Percentiles rank a stretch among this genome's conserved stretches.
These are phyloP conservation scores for Falcaria lacertinaria DNA, from an alignment of 2,888 invertebrate species.

Conservation along the genomic window DNA sequence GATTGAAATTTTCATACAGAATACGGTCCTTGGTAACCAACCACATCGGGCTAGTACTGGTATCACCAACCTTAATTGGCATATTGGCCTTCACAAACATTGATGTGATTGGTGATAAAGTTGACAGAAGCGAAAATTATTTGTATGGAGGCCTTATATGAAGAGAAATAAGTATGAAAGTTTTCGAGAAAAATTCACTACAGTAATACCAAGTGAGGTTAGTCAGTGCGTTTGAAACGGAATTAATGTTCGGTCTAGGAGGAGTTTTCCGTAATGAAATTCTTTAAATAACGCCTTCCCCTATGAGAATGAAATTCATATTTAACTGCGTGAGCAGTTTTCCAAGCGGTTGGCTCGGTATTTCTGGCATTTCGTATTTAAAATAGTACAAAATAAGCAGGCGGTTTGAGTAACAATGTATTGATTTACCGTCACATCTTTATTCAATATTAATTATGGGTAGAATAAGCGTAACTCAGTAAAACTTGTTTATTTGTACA, in stretches of 20 bases:
- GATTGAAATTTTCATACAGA: too few species aligned
- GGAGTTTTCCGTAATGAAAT: slow-evolving; percentile 73
- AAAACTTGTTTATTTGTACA: too few species aligned
- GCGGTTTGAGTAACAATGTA: too few species aligned
- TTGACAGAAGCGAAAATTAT: slow-evolving; percentile 8
- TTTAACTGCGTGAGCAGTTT: slow-evolving; percentile 57
- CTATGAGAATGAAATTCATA: slow-evolving; percentile 63
- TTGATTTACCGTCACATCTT: too few species aligned
- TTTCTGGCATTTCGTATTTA: background rate
- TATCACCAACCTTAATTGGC: too few species aligned
- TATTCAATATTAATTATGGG: too few species aligned
- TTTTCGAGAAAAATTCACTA: slow-evolving; percentile 59
- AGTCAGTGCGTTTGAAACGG: slow-evolving; percentile 53
- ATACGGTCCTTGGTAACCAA: too few species aligned
- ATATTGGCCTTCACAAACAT: too few species aligned
- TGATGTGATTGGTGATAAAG: too few species aligned
- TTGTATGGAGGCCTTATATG: slow-evolving; percentile 31
- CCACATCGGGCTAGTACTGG: too few species aligned
- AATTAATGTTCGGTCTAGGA: slow-evolving; percentile 59
- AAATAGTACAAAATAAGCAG: too few species aligned
- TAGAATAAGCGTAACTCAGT: too few species aligned
- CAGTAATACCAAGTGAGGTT: slow-evolving; percentile 49
- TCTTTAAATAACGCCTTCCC: slow-evolving; percentile 64
- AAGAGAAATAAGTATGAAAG: slow-evolving; percentile 50
- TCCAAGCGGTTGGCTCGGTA: slow-evolving; percentile 2